phyloP scores from a whole-genome alignment of 2,888 invertebrate genomes.

The Parnassius orleans region DNA sequence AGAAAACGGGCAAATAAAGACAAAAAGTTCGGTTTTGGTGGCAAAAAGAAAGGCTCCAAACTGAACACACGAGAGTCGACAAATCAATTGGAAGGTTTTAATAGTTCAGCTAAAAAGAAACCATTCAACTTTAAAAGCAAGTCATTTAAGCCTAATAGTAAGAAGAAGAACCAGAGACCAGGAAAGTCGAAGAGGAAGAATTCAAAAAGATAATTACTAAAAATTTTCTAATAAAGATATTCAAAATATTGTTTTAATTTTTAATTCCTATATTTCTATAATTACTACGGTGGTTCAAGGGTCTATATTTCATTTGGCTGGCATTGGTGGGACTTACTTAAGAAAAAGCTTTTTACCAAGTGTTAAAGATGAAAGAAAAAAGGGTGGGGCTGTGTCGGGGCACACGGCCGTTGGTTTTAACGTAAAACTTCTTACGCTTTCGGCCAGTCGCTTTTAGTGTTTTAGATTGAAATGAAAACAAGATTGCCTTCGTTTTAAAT shows the following conservation, averaged over 20 bases:
- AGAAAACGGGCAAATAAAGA: conserved; percentile 85
- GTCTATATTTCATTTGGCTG: not conserved
- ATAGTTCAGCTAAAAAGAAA: conserved; percentile 64
- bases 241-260: not conserved
- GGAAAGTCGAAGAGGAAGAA: conserved; percentile 79
- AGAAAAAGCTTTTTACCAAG: not conserved
- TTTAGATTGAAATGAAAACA: too few species aligned
- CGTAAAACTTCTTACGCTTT: too few species aligned
- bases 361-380: too few species aligned
- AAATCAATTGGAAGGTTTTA: conserved; percentile 83
- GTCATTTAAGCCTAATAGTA: conserved; percentile 60
- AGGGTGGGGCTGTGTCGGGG: too few species aligned
- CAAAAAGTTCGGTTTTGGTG: conserved; percentile 96
- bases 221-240: conserved; percentile 22
- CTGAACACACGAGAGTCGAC: conserved; percentile 91
- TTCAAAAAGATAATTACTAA: conserved; percentile 53
- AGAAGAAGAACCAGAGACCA: conserved; percentile 72
- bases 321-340: not conserved
- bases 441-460: too few species aligned
- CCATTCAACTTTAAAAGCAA: conserved; percentile 65
- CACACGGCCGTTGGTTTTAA: too few species aligned
- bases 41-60: conserved; percentile 95
- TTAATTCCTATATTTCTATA: not conserved
- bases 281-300: not conserved
- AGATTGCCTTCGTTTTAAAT: too few species aligned